Base-by-base conservation (phyloP, 2,113 vertebrate species). In the Paradoxurus hermaphroditus region DNA sequence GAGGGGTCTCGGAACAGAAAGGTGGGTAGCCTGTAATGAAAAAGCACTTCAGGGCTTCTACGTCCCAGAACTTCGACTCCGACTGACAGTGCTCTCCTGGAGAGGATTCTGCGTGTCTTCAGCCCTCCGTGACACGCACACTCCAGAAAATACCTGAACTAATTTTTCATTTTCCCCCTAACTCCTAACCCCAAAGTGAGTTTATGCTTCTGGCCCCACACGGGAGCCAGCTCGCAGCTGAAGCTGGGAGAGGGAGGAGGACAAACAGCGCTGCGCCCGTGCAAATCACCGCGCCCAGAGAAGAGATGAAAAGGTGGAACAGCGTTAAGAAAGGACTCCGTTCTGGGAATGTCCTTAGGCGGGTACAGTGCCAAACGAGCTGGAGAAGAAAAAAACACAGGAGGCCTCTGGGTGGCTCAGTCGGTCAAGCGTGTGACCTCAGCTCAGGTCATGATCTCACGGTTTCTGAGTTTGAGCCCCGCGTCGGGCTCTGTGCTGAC, bases 1-100 rank as follows among this genome's bases (percentile, higher is more conserved):
- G 99, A 95, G 99, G 99, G 4, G 99, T 99, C 98, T 99, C 99
- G 0, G 99, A 99, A 98, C 99, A 99, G 98, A 99, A 99, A 0
- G 99, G 99, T 44, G 99, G 99, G 94, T 99, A 99, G 92, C 99
- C 99, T 99, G 98, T 27, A 97, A 77, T 27, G 90, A 87, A 84
- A 97, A 86, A 95, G 73, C 72, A 92, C 67, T 62, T 91, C 0
- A 53, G 72, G 96, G 94, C 44, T 83, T 86, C 86, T 21, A 29
- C 23, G 86, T 4, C 49, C 53, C 44, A 78, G 34, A 95, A 91
- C 49, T 65, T 7, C 14, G 73, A 86, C 9, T 70, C 16, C 53
- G 44, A 62, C 21, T 12, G 14, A 46, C 36, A 41, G 49, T 44
- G 49, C 3, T 67, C 56, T 81, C 59, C 21, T 63, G 31, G 83